Evolutionary conservation across 2,888 invertebrate species (phyloP), one percentile per base, ranked within the genome.

Genomic region (Mesochorus sp.): DNA sequence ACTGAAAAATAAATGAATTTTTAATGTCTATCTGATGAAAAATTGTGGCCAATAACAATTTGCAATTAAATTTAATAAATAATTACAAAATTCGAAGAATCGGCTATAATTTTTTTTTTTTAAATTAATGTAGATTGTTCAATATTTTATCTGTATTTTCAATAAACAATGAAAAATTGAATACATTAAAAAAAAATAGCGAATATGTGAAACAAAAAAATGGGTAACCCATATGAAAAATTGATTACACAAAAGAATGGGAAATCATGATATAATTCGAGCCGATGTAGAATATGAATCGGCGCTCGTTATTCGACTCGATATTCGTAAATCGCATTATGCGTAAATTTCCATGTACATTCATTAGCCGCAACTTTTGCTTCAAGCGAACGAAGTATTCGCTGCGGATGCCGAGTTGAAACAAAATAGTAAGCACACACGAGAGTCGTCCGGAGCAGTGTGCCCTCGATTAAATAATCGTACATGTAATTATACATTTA

Each of bases 341-440:
- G 49, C 24, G 39, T 21, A 28, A 17, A 39, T 70, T 61, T 39
- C n/a, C 26, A 39, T 70, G 37, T 61, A 39, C 28, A 28, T 59
- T 51, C 19, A 17, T 51, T 61, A 42, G 8, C 12, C 21, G 19
- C n/a, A 37, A 49, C 53, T 55, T 5, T 34, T 39, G 4, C 24
- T 39, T 42, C 34, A 10, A 5, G 24, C 26, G 2, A 21, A 14
- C n/a, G 0, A 17, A 55, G n/a, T 14, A 28, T 55, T 21, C 12
- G 39, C n/a, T 39, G 24, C 19, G 53, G 34, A 42, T n/a, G 28
- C n/a, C 5, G 6, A 14, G 37, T 39, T 31, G 6, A 61, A 68
- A 72, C 42, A 70, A 74, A 78, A 34, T 34, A 1, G 10, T 4
- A 74, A 61, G n/a, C n/a, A n/a, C n/a, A n/a, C 44, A 44, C 62